Base-by-base conservation (phyloP, 2,888 invertebrate species). In the Notodromas monacha region DNA sequence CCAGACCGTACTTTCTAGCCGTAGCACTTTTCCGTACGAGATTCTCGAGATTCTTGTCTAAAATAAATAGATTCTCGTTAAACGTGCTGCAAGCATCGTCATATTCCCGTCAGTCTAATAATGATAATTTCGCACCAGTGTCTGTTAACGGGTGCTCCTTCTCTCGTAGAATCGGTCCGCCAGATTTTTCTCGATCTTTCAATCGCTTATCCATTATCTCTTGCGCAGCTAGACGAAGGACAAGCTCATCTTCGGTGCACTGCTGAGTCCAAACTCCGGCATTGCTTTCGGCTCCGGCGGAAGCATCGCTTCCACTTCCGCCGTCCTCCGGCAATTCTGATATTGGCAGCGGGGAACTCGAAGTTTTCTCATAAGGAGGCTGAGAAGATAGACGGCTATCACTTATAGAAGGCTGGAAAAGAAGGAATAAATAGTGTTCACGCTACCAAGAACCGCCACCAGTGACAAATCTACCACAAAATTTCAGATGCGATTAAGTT, bases 1-100 rank as follows among this genome's bases (percentile, higher is more conserved):
- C 63, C 38, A 79, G 57, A 36, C 65, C 59, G 39, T 70, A 60
- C 49, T 67, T 68, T 37, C 45, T 45, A 27, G 27, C 27, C 10
- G 11, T 13, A 27, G 27, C 21, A 21, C 21, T 29, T 37, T 37
- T 21, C 45, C 48, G 49, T 10, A 28, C n/a, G 4, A 30, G 5
- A 26, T 34, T 32, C 2, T 33, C 32, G 8, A 21, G n/a, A n/a
- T n/a, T 21, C n/a, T 21, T 21, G 8, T 21, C 21, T 21, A n/a
- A 8, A n/a, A n/a, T 6, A 21, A 21, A 21, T n/a, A 21, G n/a
- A 6, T 8, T n/a, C n/a, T n/a, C n/a, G n/a, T n/a, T n/a, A n/a
- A n/a, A n/a, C n/a, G n/a, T n/a, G n/a, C n/a, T n/a, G n/a, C n/a
- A n/a, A 21, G 21, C 21, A 21, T 6, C 8, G 6, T 21, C 21